Conservation (phyloP, 2,113 vertebrate genomes). For the Dasyornis broadbenti region DNA sequence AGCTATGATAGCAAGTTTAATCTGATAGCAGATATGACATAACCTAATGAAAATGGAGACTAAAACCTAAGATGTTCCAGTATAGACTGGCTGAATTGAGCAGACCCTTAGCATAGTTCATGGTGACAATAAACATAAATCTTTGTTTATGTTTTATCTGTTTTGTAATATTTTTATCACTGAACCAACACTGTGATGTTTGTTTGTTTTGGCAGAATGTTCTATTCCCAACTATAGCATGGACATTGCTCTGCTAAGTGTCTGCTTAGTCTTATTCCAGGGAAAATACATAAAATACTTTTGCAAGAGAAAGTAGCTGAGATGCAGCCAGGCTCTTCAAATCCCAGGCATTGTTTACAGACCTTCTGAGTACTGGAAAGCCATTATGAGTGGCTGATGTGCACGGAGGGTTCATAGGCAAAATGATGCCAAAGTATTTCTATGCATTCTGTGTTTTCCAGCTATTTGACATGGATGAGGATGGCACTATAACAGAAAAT, state of each 20-base stretch:
- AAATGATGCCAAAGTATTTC: not conserved
- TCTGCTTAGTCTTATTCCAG: not conserved
- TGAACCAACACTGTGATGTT: not conserved
- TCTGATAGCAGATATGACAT: not conserved
- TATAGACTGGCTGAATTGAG: not conserved
- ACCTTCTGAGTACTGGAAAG: not conserved
- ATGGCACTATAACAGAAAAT: slow-evolving; percentile 82
- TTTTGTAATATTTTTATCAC: not conserved
- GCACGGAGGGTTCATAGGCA: not conserved
- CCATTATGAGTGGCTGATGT: not conserved
- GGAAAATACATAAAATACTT: not conserved
- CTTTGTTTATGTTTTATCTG: not conserved
- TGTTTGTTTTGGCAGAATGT: not conserved
- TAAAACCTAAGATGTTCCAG: not conserved
- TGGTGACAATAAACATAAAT: not conserved
- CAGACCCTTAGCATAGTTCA: not conserved
- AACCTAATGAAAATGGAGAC: not conserved
- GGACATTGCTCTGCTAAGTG: not conserved
- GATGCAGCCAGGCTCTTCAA: not conserved
- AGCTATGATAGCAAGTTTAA: not conserved
- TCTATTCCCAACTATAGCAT: not conserved
- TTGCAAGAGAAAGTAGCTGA: not conserved
- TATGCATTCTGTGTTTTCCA: slow-evolving; percentile 11
- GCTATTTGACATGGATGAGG: slow-evolving; percentile 92
- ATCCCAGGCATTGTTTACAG: not conserved